Evolutionary conservation across 2,797 vertebrate species (phyloP).

Genomic region (Setipinna tenuifilis): DNA sequence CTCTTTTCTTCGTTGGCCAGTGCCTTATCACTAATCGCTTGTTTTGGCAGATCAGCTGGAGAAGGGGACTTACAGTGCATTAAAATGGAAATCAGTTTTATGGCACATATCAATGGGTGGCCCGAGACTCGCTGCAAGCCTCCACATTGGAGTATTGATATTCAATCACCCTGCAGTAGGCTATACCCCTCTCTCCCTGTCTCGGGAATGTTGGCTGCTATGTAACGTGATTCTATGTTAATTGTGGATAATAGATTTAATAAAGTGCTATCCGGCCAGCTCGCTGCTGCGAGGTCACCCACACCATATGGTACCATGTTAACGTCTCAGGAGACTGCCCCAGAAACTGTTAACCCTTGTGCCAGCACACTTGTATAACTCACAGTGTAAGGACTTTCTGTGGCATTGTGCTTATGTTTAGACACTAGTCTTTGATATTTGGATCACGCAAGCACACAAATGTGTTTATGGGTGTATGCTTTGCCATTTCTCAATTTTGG

Average conservation of each 20-base stretch:
- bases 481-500: neutral
- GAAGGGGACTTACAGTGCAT: constrained; percentile 22
- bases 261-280: neutral
- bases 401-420: neutral
- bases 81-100: constrained; percentile 36
- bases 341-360: neutral
- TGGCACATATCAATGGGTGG: constrained; percentile 28
- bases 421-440: neutral
- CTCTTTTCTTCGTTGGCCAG: neutral
- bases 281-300: neutral
- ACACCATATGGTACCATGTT: constrained; percentile 16
- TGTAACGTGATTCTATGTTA: constrained; percentile 35
- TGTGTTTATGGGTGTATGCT: neutral
- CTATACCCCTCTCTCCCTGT: neutral
- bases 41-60: neutral
- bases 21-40: neutral
- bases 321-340: neutral
- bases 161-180: constrained; percentile 41
- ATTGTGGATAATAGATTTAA: constrained; percentile 26
- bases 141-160: constrained; percentile 49
- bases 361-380: neutral
- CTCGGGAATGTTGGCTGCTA: constrained; percentile 36
- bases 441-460: neutral
- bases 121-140: constrained; percentile 25
- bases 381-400: neutral